phyloP scores from a whole-genome alignment of 2,888 invertebrate species.

The Aphodius sticticus region DNA sequence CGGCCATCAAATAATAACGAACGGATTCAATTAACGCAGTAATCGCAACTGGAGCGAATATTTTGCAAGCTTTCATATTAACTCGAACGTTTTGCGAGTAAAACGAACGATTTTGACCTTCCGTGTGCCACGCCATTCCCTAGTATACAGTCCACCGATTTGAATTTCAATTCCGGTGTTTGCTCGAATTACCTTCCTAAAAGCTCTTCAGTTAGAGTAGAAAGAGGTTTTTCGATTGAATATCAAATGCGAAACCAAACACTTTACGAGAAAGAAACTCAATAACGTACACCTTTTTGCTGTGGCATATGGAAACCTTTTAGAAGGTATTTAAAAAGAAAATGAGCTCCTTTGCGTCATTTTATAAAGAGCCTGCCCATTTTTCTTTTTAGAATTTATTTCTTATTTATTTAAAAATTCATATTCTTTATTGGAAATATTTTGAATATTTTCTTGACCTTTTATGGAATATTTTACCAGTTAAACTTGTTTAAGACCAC shows the following conservation, averaged over 20 bases:
- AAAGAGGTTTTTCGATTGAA: neutral
- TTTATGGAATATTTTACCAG: too few relatives aligned
- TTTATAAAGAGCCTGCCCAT: neutral
- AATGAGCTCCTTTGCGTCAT: neutral
- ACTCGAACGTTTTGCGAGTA: neutral
- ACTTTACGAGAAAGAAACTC: neutral
- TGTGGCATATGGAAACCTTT: neutral
- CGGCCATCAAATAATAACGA: neutral
- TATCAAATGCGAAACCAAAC: neutral
- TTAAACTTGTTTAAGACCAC: too few relatives aligned
- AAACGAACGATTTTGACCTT: neutral
- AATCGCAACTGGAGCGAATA: neutral
- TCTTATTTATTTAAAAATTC: too few relatives aligned
- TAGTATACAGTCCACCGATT: neutral
- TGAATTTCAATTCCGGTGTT: neutral
- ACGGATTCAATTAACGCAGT: neutral
- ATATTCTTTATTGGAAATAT: too few relatives aligned
- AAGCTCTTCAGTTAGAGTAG: neutral
- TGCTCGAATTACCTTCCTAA: conserved; percentile 4
- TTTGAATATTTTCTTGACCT: too few relatives aligned
- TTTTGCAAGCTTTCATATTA: neutral
- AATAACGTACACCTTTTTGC: neutral
- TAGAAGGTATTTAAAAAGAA: neutral
- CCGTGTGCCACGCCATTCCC: neutral
- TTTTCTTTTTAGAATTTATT: neutral